Conservation (phyloP, 2,113 vertebrate genomes). For the Cygnus buccinator region DNA sequence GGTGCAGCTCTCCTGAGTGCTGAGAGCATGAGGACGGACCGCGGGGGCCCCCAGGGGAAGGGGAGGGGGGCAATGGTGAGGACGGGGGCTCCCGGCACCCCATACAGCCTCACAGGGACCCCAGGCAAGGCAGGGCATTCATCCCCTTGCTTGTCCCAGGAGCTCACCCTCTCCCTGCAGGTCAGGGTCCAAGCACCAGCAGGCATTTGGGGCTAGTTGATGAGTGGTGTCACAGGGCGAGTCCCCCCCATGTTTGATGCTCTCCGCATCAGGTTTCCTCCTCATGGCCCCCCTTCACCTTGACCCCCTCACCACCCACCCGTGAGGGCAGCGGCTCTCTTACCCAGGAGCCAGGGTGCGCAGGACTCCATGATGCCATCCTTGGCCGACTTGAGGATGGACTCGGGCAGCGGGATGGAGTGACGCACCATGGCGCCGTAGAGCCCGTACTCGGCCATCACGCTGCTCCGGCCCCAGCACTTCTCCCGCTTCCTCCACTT, state of each 20-base stretch:
- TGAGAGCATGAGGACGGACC: not conserved
- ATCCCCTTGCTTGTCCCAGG: no score
- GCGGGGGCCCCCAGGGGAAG: not conserved
- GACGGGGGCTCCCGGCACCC: not conserved
- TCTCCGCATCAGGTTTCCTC: not conserved
- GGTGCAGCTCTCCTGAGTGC: not conserved
- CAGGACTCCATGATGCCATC: conserved; percentile 99
- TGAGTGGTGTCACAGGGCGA: not conserved
- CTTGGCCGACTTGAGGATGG: conserved; percentile 98
- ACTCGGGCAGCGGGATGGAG: conserved; percentile 97
- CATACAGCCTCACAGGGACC: not conserved
- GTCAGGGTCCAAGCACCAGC: not conserved
- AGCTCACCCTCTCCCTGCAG: not conserved
- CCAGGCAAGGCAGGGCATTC: not conserved
- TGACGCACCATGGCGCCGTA: conserved; percentile 99
- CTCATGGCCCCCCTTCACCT: not conserved
- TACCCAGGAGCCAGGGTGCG: conserved; percentile 98
- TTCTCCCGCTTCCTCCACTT: conserved; percentile 99
- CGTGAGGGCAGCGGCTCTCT: conserved; percentile 57
- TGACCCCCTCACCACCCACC: not conserved
- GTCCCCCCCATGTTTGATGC: no score
- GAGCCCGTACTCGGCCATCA: conserved; percentile 97
- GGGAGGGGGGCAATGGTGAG: no score
- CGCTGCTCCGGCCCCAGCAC: conserved; percentile 98
- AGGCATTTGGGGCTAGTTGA: not conserved